Conservation (phyloP, 2,888 invertebrate genomes). For the Microchrysa polita region DNA sequence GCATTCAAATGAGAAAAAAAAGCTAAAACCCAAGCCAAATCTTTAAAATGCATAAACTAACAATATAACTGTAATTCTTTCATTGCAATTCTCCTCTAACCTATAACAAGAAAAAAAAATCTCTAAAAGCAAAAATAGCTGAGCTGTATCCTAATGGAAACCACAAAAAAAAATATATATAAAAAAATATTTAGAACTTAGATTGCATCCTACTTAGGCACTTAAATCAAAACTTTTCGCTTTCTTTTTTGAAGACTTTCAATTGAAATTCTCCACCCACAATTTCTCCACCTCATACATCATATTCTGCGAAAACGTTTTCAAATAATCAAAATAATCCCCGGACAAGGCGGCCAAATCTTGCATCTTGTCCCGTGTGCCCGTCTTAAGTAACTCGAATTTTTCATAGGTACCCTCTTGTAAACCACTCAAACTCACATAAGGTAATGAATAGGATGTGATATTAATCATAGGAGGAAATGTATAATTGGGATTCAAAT, state of each 20-base stretch:
- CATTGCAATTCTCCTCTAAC: too few species aligned
- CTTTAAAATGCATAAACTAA: too few species aligned
- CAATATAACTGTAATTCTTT: too few species aligned
- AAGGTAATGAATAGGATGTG: neutral
- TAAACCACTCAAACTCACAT: conserved; percentile 16
- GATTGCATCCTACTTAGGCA: too few species aligned
- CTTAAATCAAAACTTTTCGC: too few species aligned
- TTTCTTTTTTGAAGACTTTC: neutral
- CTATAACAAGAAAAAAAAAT: too few species aligned
- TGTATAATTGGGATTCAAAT: conserved; percentile 62
- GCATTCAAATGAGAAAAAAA: too few species aligned
- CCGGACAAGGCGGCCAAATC: conserved; percentile 65
- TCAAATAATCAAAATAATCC: conserved; percentile 64
- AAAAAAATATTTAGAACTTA: too few species aligned
- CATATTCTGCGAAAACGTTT: conserved; percentile 68
- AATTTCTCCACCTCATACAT: conserved; percentile 65
- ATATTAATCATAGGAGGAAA: conserved; percentile 58
- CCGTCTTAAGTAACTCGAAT: conserved; percentile 64
- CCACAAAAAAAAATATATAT: too few species aligned
- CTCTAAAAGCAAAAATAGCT: too few species aligned
- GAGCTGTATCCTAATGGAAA: too few species aligned
- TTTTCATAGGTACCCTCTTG: conserved; percentile 52
- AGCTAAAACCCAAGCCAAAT: too few species aligned
- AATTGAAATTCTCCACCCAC: conserved; percentile 64
- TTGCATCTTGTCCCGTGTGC: conserved; percentile 66